Evolutionary conservation across 2,888 invertebrate species (phyloP).

Genomic region (Mythimna ferrago): DNA sequence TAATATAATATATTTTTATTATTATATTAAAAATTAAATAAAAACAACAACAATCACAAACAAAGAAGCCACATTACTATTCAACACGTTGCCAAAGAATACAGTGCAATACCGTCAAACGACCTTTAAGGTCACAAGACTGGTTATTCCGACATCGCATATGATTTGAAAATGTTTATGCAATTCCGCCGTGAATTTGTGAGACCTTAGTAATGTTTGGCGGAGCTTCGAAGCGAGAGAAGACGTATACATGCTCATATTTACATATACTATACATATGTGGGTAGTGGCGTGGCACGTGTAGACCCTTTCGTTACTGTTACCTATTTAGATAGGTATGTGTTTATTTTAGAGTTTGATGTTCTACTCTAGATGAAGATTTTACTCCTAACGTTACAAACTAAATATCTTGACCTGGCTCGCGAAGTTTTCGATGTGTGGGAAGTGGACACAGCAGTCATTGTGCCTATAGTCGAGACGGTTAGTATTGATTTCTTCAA

Average conservation of each 20-base stretch:
- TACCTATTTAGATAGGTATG: background rate
- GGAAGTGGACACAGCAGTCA: too few relatives aligned
- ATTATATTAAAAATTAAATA: too few relatives aligned
- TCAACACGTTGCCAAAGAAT: slow-evolving; percentile 36
- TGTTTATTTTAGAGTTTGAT: background rate
- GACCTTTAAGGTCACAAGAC: slow-evolving; percentile 41
- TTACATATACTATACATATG: background rate
- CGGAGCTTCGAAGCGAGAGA: slow-evolving; percentile 5
- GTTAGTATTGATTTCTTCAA: too few relatives aligned
- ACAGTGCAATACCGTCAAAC: slow-evolving; percentile 31
- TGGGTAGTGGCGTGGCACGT: slow-evolving; percentile 22
- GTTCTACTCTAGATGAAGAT: too few relatives aligned
- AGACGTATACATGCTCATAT: slow-evolving; percentile 3
- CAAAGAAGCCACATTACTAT: slow-evolving; percentile 13
- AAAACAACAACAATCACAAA: background rate
- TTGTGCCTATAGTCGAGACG: too few relatives aligned
- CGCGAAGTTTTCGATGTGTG: too few relatives aligned
- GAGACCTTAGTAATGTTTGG: slow-evolving; percentile 7
- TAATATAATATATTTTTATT: too few relatives aligned
- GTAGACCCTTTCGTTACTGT: slow-evolving; percentile 9
- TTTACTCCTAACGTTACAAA: too few relatives aligned
- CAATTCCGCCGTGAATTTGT: slow-evolving; percentile 28
- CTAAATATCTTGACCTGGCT: too few relatives aligned
- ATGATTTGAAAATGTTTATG: slow-evolving; percentile 38
- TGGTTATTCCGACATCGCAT: slow-evolving; percentile 44